Percentiles rank a stretch among this genome's conserved stretches.
Conservation (phyloP, 2,888 invertebrate species). For the Ischnus inquisitorius region DNA sequence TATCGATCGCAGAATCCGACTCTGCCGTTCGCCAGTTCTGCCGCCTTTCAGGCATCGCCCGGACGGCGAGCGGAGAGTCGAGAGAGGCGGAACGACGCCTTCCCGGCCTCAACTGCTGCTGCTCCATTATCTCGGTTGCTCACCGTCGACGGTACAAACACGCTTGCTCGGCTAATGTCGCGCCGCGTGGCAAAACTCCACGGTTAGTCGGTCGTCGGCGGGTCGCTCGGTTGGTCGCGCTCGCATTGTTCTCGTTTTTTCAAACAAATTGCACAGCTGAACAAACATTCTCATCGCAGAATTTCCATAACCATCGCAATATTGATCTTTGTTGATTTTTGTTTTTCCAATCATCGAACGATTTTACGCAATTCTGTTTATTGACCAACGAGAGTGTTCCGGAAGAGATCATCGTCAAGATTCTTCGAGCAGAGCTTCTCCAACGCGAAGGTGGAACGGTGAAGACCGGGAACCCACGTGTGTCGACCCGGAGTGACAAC, state of each 20-base stretch:
- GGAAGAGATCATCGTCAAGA: background rate
- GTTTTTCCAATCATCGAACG: background rate
- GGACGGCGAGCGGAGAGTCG: background rate
- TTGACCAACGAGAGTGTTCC: background rate
- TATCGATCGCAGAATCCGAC: constrained; percentile 27
- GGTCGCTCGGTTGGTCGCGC: constrained; percentile 66
- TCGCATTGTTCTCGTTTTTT: constrained; percentile 35
- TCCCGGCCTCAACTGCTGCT: constrained; percentile 7
- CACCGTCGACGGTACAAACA: constrained; percentile 21
- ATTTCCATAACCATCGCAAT: background rate
- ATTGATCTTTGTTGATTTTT: background rate
- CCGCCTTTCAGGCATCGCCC: background rate
- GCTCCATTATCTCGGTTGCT: constrained; percentile 38
- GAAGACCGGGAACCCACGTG: constrained; percentile 36
- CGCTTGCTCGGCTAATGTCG: constrained; percentile 47
- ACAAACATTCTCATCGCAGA: background rate
- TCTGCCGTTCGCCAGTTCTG: background rate
- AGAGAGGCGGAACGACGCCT: constrained; percentile 24
- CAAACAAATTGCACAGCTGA: background rate
- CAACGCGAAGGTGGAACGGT: background rate
- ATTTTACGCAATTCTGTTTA: background rate
- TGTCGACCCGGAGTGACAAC: constrained; percentile 14
- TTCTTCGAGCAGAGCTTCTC: background rate
- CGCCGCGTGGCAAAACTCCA: constrained; percentile 67
- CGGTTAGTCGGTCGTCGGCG: constrained; percentile 67